A percentile compares a stretch with the other conserved stretches of the same genome.
Conservation (phyloP, 2,797 vertebrate genomes). For the Cryptoprocta ferox region DNA sequence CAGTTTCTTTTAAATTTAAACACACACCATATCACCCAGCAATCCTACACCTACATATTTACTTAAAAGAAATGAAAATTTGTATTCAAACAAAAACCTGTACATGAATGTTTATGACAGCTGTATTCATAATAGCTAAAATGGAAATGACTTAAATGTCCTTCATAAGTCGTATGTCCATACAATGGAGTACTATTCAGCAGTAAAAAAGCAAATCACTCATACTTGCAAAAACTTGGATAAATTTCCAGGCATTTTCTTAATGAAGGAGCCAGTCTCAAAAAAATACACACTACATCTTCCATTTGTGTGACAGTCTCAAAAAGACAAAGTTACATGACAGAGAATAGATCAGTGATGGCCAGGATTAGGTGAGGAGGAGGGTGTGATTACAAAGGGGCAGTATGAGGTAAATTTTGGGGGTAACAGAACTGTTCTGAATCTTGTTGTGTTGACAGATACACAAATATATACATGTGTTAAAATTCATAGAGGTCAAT, state of each 20-base stretch:
- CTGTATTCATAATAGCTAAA: neutral
- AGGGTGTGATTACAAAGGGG: neutral
- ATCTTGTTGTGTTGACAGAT: neutral
- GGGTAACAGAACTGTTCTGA: neutral
- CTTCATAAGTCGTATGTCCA: neutral
- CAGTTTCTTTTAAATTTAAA: neutral
- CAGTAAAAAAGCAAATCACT: neutral
- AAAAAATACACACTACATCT: neutral
- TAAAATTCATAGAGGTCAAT: neutral
- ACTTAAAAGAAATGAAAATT: neutral
- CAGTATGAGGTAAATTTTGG: neutral
- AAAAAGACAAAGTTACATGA: neutral
- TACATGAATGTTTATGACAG: neutral
- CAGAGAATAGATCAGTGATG: neutral
- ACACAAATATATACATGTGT: neutral
- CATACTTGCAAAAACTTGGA: neutral
- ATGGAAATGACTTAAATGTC: neutral
- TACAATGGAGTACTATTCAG: neutral
- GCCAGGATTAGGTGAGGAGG: neutral
- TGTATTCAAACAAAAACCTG: neutral
- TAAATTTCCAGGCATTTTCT: neutral
- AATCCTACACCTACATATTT: neutral
- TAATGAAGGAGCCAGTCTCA: neutral
- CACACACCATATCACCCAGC: neutral
- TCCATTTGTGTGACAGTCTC: neutral